These are phyloP conservation scores for Apamea sordens DNA, from an alignment of 2,888 invertebrate species.

Conservation along the genomic window DNA sequence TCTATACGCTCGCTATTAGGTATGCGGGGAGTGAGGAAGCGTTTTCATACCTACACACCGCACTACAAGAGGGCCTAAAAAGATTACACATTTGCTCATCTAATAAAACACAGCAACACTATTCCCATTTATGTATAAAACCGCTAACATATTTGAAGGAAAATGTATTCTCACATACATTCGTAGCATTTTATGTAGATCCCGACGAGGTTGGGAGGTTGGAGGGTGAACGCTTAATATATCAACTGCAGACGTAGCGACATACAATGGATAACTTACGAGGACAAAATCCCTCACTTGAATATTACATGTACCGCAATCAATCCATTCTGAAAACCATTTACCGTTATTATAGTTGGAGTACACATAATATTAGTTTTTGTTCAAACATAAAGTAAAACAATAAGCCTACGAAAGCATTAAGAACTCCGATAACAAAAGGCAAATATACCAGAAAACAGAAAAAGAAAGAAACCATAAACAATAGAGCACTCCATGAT, in stretches of 20 bases:
- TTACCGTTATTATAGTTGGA: background rate
- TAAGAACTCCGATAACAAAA: background rate
- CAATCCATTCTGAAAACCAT: slow-evolving; percentile 5
- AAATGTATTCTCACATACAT: slow-evolving; percentile 23
- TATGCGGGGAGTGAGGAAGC: too few species aligned
- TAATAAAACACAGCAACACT: background rate
- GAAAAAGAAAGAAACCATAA: slow-evolving; percentile 8
- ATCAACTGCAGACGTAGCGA: slow-evolving; percentile 44
- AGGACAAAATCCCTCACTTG: slow-evolving; percentile 42
- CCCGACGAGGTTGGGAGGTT: slow-evolving; percentile 1
- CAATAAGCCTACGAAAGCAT: background rate
- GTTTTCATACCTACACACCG: too few species aligned
- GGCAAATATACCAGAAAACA: background rate
- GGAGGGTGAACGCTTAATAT: slow-evolving; percentile 48
- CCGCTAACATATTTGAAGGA: slow-evolving; percentile 10
- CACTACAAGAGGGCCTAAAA: background rate
- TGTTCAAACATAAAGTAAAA: slow-evolving; percentile 11
- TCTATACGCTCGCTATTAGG: too few species aligned
- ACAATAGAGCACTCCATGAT: slow-evolving; percentile 27
- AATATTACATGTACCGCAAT: slow-evolving; percentile 12
- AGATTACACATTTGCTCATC: background rate
- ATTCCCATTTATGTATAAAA: slow-evolving; percentile 1
- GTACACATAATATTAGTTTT: background rate
- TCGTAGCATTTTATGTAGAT: slow-evolving; percentile 18
- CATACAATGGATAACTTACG: slow-evolving; percentile 51